Percentiles rank a stretch among this genome's conserved stretches.
These are phyloP conservation scores for Eucera pruinosa DNA, from an alignment of 2,888 invertebrate genomes.

Conservation along the genomic window DNA sequence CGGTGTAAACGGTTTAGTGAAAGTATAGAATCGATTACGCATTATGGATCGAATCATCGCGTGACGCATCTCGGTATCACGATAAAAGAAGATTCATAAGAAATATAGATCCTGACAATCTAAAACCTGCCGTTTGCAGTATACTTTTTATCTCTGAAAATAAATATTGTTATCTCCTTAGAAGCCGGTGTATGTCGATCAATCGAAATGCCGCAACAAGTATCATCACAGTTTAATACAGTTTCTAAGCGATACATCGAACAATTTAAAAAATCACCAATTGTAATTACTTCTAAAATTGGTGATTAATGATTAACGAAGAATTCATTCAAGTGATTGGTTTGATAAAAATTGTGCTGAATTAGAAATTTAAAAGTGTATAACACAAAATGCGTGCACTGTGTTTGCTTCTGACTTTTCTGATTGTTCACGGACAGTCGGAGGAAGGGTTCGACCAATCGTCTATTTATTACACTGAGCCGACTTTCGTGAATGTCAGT, in stretches of 20 bases:
- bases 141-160: constrained; percentile 13
- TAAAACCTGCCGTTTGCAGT: background rate
- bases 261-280: background rate
- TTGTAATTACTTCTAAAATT: background rate
- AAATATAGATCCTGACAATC: background rate
- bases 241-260: background rate
- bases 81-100: constrained; percentile 44
- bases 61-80: constrained; percentile 57
- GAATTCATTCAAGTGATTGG: background rate
- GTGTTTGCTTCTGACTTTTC: constrained; percentile 21
- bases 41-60: constrained; percentile 50
- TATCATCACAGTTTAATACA: constrained; percentile 15
- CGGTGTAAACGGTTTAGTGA: constrained; percentile 46
- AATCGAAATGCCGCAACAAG: constrained; percentile 43
- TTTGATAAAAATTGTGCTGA: background rate
- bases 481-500: constrained; percentile 70
- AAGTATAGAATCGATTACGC: constrained; percentile 53
- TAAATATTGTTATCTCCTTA: constrained; percentile 26
- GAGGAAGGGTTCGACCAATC: constrained; percentile 72
- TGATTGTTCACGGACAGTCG: constrained; percentile 40
- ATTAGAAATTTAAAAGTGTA: background rate
- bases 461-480: constrained; percentile 82
- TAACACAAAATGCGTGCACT: constrained; percentile 46
- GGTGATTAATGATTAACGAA: background rate
- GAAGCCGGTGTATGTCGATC: background rate